phyloP scores from a whole-genome alignment of 1,140 invertebrate genomes.

The Ephestia elutella region DNA sequence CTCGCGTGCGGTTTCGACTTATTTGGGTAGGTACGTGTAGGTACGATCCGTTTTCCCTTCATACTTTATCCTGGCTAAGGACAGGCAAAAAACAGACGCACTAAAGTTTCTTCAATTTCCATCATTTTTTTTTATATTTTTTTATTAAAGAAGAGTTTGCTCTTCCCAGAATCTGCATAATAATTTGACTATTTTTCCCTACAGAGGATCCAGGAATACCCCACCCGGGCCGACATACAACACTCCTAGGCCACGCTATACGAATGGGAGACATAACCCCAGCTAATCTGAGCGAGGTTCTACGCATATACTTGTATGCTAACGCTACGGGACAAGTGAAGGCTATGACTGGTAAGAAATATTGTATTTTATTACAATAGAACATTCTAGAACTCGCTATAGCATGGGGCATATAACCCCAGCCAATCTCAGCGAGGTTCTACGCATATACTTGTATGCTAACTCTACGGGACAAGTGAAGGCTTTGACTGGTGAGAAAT shows the following conservation, averaged over 20 bases:
- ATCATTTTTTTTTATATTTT: constrained; percentile 4
- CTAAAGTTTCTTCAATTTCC: too few relatives aligned
- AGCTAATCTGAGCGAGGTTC: constrained; percentile 92
- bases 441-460: constrained; percentile 91
- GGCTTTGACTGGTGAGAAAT: constrained; percentile 78
- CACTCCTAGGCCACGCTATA: constrained; percentile 90
- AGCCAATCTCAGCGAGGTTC: constrained; percentile 91
- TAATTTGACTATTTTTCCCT: too few relatives aligned
- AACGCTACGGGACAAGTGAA: constrained; percentile 90
- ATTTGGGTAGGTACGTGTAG: too few relatives aligned
- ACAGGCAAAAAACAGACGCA: too few relatives aligned
- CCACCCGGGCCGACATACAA: constrained; percentile 89
- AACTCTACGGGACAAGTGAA: constrained; percentile 90
- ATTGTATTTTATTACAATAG: too few relatives aligned
- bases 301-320: constrained; percentile 91
- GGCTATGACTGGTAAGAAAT: constrained; percentile 78
- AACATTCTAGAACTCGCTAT: constrained; percentile 88
- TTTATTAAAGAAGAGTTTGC: too few relatives aligned
- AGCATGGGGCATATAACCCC: constrained; percentile 93
- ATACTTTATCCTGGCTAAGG: too few relatives aligned
- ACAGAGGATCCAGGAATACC: constrained; percentile 93
- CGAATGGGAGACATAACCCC: constrained; percentile 94
- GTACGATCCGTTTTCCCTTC: too few relatives aligned
- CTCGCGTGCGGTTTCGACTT: too few relatives aligned
- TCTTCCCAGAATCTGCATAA: too few relatives aligned